Evolutionary conservation across 2,888 invertebrate species (phyloP).

Genomic region (Drosophila nr. fundita): DNA sequence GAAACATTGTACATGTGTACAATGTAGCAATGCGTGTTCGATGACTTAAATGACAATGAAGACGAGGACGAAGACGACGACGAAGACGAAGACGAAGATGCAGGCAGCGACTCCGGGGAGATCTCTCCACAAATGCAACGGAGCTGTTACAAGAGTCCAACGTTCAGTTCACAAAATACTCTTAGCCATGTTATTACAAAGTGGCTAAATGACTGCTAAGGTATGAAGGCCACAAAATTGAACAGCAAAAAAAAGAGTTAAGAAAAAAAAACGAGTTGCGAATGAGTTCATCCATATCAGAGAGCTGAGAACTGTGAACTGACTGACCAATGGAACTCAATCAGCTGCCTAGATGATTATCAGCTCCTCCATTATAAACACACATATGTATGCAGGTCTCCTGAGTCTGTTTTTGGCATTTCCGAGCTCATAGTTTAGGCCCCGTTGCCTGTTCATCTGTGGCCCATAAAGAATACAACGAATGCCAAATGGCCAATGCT

Average conservation of each 20-base stretch:
- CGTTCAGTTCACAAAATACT: conserved; percentile 70
- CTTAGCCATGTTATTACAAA: conserved; percentile 78
- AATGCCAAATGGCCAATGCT: conserved; percentile 35
- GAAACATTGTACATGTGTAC: conserved; percentile 53
- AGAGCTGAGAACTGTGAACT: not conserved
- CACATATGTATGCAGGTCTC: not conserved
- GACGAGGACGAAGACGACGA: conserved; percentile 28
- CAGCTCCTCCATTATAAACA: not conserved
- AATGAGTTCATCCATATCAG: conserved; percentile 4
- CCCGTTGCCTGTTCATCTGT: conserved; percentile 5
- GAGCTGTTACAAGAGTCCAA: conserved; percentile 28
- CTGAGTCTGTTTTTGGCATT: conserved; percentile 14
- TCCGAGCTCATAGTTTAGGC: conserved; percentile 12
- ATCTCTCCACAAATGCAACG: conserved; percentile 11
- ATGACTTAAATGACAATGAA: conserved; percentile 79
- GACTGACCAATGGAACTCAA: conserved; percentile 39
- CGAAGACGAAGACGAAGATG: conserved; percentile 24
- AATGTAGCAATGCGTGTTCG: conserved; percentile 84
- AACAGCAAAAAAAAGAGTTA: not conserved
- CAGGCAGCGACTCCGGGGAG: not conserved
- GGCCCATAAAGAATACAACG: conserved; percentile 35
- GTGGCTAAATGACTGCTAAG: conserved; percentile 67
- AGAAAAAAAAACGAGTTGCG: not conserved
- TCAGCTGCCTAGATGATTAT: conserved; percentile 36
- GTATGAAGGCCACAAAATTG: conserved; percentile 5